Evolutionary conservation across 2,888 invertebrate species (phyloP).

Genomic region (Temnothorax unifasciatus): DNA sequence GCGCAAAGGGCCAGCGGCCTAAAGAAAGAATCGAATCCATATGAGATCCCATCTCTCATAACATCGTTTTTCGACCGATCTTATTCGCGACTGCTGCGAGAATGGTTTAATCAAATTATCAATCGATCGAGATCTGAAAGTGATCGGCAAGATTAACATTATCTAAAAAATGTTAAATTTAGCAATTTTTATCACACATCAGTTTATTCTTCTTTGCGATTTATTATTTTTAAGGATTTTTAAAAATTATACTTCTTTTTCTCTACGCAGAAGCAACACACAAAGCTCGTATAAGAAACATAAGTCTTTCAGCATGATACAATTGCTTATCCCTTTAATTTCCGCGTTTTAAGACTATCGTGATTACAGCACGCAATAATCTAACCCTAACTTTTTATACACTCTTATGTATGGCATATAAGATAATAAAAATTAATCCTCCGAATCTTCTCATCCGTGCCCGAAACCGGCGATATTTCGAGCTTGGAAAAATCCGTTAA

Average conservation of each 20-base stretch:
- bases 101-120: constrained; percentile 25
- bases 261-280: not conserved
- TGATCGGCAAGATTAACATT: constrained; percentile 4
- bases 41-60: constrained; percentile 51
- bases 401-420: not conserved
- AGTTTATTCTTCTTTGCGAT: not conserved
- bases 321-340: not conserved
- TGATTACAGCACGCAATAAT: not conserved
- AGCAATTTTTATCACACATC: not conserved
- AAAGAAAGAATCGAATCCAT: constrained; percentile 64
- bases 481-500: constrained; percentile 43
- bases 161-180: not conserved
- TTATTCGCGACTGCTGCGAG: constrained; percentile 4
- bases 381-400: not conserved
- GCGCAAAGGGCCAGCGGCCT: constrained; percentile 59
- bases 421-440: constrained; percentile 29
- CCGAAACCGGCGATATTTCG: constrained; percentile 35
- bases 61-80: constrained; percentile 20
- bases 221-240: not conserved
- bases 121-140: not conserved
- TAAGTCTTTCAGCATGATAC: not conserved
- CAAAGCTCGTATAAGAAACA: not conserved
- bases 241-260: not conserved
- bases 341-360: not conserved
- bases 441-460: constrained; percentile 7